Conservation (phyloP, 2,113 vertebrate species). For the Caracal caracal region DNA sequence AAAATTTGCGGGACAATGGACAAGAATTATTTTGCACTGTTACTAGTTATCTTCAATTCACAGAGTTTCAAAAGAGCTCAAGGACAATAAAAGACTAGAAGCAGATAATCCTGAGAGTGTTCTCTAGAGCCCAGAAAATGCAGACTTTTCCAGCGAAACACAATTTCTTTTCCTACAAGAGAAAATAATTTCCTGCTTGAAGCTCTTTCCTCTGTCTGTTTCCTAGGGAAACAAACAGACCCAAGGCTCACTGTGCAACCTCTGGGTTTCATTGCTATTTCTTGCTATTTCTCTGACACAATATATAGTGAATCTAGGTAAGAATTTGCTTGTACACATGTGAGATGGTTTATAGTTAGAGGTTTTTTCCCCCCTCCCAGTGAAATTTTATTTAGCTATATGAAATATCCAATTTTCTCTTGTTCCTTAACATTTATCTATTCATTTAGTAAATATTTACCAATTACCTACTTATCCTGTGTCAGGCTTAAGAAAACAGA, state of each 20-base stretch:
- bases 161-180: neutral
- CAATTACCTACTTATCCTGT: neutral
- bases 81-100: neutral
- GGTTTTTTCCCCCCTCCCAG: neutral
- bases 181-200: conserved; percentile 19
- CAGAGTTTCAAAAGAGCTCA: neutral
- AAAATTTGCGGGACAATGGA: neutral
- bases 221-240: neutral
- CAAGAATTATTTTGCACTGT: neutral
- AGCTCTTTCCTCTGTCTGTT: neutral
- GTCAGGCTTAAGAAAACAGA: neutral
- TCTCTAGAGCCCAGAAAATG: neutral
- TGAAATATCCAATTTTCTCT: neutral
- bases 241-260: neutral
- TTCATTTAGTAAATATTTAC: conserved; percentile 40
- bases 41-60: neutral
- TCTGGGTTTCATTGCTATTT: neutral
- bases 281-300: neutral
- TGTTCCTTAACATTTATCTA: neutral
- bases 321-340: neutral
- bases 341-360: neutral
- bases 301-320: neutral
- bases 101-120: neutral
- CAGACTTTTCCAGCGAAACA: neutral
- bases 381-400: neutral